Evolutionary conservation across 2,888 invertebrate genomes (phyloP).

Genomic region (Tetragnatha montana): DNA sequence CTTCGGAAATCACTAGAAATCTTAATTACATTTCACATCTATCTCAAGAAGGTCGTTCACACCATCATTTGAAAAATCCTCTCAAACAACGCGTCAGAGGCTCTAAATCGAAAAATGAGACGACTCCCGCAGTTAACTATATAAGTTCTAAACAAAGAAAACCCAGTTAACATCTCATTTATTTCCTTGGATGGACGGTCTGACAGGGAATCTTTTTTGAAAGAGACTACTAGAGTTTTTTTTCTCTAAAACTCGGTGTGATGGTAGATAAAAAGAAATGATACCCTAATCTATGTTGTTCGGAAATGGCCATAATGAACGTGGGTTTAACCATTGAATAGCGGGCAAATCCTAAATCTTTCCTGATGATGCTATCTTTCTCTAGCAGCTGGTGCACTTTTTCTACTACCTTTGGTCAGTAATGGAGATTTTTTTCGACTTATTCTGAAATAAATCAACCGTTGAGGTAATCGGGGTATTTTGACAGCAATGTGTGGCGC

Average conservation of each 20-base stretch:
- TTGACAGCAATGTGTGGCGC: constrained; percentile 7
- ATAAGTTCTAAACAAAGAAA: not conserved
- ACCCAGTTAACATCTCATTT: not conserved
- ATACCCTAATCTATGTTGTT: constrained; percentile 37
- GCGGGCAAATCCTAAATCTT: constrained; percentile 44
- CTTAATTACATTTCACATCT: no score
- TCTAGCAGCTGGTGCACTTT: constrained; percentile 42
- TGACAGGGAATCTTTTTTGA: not conserved
- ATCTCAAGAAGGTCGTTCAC: no score
- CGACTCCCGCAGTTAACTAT: not conserved
- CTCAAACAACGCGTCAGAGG: no score
- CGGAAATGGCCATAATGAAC: constrained; percentile 19
- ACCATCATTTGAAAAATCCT: no score
- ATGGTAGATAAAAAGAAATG: constrained; percentile 5
- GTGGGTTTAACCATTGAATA: constrained; percentile 34
- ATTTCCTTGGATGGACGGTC: not conserved
- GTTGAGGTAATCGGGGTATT: constrained; percentile 30
- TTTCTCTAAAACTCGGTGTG: not conserved
- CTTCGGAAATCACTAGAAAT: no score
- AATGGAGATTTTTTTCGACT: constrained; percentile 43
- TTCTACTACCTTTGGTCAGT: constrained; percentile 31
- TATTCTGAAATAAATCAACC: constrained; percentile 57
- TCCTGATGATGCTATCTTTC: constrained; percentile 51
- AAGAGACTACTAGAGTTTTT: not conserved
- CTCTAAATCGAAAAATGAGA: no score